Evolutionary conservation across 2,888 invertebrate species (phyloP).

Genomic region (Drosophila crucigera): DNA sequence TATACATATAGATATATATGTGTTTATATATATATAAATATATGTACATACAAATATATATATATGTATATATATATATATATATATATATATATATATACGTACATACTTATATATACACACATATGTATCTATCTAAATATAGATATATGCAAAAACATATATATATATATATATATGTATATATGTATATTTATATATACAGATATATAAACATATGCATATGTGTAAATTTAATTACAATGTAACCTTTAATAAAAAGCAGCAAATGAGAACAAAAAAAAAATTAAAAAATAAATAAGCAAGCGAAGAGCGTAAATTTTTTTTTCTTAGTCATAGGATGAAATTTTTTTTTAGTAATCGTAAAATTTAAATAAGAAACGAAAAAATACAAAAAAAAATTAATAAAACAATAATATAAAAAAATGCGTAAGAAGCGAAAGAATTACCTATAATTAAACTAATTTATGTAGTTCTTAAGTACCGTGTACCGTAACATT

Average conservation of each 20-base stretch:
- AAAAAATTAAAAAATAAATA: slow-evolving; percentile 31
- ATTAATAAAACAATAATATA: slow-evolving; percentile 23
- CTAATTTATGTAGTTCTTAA: slow-evolving; percentile 80
- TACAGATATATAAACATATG: slow-evolving; percentile 27
- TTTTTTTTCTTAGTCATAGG: slow-evolving; percentile 80
- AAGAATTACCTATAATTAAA: slow-evolving; percentile 69
- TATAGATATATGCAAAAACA: slow-evolving; percentile 27
- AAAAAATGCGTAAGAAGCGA: slow-evolving; percentile 38
- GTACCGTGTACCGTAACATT: slow-evolving; percentile 63
- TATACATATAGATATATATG: slow-evolving; percentile 34
- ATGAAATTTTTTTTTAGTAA: slow-evolving; percentile 76
- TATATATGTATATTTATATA: slow-evolving; percentile 4
- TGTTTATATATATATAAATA: slow-evolving; percentile 34
- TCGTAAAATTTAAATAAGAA: slow-evolving; percentile 63
- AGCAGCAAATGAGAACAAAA: slow-evolving; percentile 20
- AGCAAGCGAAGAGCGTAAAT: slow-evolving; percentile 49
- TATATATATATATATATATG: slow-evolving; percentile 20
- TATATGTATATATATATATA: slow-evolving; percentile 33
- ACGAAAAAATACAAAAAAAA: slow-evolving; percentile 28
- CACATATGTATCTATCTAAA: background rate
- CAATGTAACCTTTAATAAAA: slow-evolving; percentile 73
- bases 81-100: background rate
- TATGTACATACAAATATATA: slow-evolving; percentile 33
- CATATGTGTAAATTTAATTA: slow-evolving; percentile 44
- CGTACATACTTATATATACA: slow-evolving; percentile 38